These are phyloP conservation scores for Microtus richardsoni DNA, from an alignment of 2,113 vertebrate species.

Conservation along the genomic window DNA sequence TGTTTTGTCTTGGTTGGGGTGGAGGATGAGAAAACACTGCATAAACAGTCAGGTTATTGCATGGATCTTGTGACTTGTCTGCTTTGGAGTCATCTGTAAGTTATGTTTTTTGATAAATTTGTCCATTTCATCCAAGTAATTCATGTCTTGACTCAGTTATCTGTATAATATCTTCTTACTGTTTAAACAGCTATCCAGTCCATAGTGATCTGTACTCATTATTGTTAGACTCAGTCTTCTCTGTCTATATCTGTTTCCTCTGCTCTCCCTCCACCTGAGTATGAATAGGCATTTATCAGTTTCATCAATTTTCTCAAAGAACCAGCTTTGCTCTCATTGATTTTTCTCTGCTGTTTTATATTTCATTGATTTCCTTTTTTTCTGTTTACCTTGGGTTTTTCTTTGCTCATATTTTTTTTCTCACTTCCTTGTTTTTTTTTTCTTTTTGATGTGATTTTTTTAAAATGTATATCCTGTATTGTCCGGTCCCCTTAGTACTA, in stretches of 20 bases:
- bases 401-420: not conserved
- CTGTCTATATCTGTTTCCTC: not conserved
- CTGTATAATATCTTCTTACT: not conserved
- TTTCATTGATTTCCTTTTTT: conserved; percentile 17
- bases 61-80: not conserved
- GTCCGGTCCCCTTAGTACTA: fast-evolving
- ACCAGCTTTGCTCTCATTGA: not conserved
- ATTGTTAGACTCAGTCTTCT: not conserved
- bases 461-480: not conserved
- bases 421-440: no score
- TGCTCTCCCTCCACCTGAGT: not conserved
- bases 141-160: not conserved
- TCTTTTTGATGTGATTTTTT: not conserved
- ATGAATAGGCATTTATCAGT: conserved; percentile 28
- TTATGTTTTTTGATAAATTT: not conserved
- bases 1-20: not conserved
- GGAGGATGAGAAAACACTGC: not conserved
- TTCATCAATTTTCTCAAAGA: not conserved
- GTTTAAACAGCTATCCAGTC: not conserved
- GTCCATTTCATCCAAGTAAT: conserved; percentile 9
- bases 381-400: not conserved
- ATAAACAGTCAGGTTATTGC: not conserved
- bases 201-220: not conserved
- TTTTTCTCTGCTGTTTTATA: not conserved
- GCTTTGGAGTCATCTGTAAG: conserved; percentile 2